These are phyloP conservation scores for Cotesia congregata DNA, from an alignment of 2,888 invertebrate genomes.

Conservation along the genomic window DNA sequence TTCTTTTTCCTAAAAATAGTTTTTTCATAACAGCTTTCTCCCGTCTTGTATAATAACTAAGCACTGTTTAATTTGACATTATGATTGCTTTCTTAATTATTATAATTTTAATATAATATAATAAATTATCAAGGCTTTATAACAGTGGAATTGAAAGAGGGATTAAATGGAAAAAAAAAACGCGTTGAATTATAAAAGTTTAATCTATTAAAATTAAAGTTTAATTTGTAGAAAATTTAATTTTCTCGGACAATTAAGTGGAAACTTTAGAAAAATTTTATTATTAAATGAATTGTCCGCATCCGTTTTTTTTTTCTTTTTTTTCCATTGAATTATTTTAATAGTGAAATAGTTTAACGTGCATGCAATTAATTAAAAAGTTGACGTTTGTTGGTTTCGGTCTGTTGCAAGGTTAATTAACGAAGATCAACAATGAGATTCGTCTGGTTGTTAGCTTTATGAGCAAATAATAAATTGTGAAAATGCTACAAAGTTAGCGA, in stretches of 20 bases:
- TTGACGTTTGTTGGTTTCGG: not conserved
- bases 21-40: not conserved
- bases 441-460: constrained; percentile 28
- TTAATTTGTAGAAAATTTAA: constrained; percentile 7
- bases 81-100: not conserved
- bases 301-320: not conserved
- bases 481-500: constrained; percentile 55
- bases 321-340: not conserved
- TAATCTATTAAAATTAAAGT: constrained; percentile 11
- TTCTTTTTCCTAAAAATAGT: not conserved
- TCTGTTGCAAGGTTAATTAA: constrained; percentile 27
- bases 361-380: constrained; percentile 22
- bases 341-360: constrained; percentile 1
- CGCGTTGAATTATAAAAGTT: constrained; percentile 9
- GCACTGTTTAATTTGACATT: not conserved
- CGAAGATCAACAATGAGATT: constrained; percentile 37
- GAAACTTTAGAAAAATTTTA: not conserved
- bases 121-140: not conserved
- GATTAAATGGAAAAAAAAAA: not conserved
- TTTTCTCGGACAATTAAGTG: constrained; percentile 2
- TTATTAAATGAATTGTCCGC: not conserved
- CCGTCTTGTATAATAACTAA: not conserved
- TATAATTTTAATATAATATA: not conserved
- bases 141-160: not conserved
- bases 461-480: constrained; percentile 32